phyloP scores from a whole-genome alignment of 2,113 vertebrate genomes.

The Tachuris rubrigastra region DNA sequence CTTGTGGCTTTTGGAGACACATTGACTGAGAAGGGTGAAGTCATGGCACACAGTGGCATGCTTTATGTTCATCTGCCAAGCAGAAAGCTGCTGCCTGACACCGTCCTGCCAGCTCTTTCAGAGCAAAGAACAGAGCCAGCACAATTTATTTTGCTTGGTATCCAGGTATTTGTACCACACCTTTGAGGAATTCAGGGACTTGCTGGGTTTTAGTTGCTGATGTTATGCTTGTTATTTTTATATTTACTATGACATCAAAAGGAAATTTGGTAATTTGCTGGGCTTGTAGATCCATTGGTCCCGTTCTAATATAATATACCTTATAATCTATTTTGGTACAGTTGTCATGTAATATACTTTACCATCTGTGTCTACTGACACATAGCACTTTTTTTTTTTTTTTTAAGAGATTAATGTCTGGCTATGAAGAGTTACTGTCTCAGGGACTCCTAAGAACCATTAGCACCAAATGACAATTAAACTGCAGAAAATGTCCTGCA shows the following conservation, averaged over 20 bases:
- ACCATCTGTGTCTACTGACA: neutral
- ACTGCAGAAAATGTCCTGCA: constrained; percentile 48
- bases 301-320: neutral
- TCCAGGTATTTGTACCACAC: neutral
- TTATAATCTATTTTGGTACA: neutral
- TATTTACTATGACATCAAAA: neutral
- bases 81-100: neutral
- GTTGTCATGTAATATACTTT: neutral
- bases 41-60: neutral
- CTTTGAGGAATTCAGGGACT: constrained; percentile 11
- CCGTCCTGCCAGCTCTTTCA: neutral
- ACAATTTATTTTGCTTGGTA: constrained; percentile 4
- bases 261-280: neutral
- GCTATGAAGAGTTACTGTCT: constrained; percentile 30
- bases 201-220: neutral
- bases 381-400: neutral
- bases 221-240: neutral
- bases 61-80: neutral
- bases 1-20: neutral
- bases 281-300: neutral
- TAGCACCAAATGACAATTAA: constrained; percentile 57
- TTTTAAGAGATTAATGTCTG: neutral
- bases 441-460: constrained; percentile 24
- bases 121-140: neutral
- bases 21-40: neutral